Base-by-base conservation (phyloP, 2,888 invertebrate genomes). In the Folsomia candida region DNA sequence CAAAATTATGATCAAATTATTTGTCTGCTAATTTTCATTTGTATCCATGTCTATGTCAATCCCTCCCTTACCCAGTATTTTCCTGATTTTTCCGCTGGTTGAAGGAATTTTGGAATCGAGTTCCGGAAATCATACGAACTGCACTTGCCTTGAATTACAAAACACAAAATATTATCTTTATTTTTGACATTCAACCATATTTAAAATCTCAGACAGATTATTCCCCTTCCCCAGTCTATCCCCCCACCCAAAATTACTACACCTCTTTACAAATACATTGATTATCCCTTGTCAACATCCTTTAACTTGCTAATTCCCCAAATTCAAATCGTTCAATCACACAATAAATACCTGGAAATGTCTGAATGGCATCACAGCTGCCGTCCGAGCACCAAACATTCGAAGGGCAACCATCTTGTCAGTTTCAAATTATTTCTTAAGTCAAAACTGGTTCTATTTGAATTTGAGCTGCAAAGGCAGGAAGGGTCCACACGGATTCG, bases 281-380 rank as follows among this genome's bases (percentile, higher is more conserved):
- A n/a, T n/a, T n/a, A n/a, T n/a, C n/a, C n/a, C n/a, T n/a, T n/a
- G n/a, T n/a, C n/a, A n/a, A n/a, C n/a, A n/a, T n/a, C n/a, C n/a
- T n/a, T n/a, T n/a, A n/a, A n/a, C n/a, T n/a, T n/a, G n/a, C n/a
- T n/a, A n/a, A n/a, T n/a, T n/a, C n/a, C n/a, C n/a, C n/a, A n/a
- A n/a, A n/a, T n/a, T n/a, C n/a, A n/a, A n/a, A n/a, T n/a, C n/a
- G n/a, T n/a, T n/a, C n/a, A n/a, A n/a, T n/a, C n/a, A n/a, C n/a
- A n/a, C n/a, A n/a, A n/a, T n/a, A n/a, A n/a, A n/a, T n/a, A 64
- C 63, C 63, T 64, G 63, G 6, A 64, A 64, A 22, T 28, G 2
- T 4, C 63, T n/a, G 9, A 47, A 22, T n/a, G 63, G 63, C 14
- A 51, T 25, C 3, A 51, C 51, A 6, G 26, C 63, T 28, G 51